These are phyloP conservation scores for Bombus fervidus DNA, from an alignment of 1,140 invertebrate species.

Conservation along the genomic window DNA sequence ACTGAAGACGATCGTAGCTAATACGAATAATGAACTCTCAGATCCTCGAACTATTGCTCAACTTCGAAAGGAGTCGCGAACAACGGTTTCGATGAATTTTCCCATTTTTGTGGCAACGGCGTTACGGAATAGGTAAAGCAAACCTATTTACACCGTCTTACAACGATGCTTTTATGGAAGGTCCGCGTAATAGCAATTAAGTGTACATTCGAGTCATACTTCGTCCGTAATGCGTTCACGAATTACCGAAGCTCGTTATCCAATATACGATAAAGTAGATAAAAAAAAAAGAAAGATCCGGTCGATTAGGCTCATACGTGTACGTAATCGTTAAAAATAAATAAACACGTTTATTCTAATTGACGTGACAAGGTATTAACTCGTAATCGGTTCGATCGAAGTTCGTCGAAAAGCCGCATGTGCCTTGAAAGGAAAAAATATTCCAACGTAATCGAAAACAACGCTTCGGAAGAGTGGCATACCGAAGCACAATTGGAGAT, in stretches of 20 bases:
- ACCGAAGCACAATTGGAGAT: constrained; percentile 47
- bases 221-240: background rate
- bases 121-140: background rate
- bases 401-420: background rate
- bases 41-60: background rate
- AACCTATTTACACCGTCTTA: background rate
- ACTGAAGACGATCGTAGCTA: background rate
- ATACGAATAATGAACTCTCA: background rate
- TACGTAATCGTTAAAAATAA: constrained; percentile 20
- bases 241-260: background rate
- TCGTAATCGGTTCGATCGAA: constrained; percentile 9
- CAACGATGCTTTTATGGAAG: background rate
- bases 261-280: background rate
- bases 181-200: background rate
- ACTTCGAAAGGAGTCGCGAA: background rate
- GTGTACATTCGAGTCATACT: background rate
- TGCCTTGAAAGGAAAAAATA: background rate
- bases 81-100: background rate
- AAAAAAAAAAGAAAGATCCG: background rate
- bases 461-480: constrained; percentile 46
- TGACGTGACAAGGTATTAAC: constrained; percentile 15
- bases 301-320: background rate
- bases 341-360: background rate
- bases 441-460: background rate
- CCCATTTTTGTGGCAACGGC: background rate